Conservation (phyloP, 2,113 vertebrate species). For the Corythaixoides concolor region DNA sequence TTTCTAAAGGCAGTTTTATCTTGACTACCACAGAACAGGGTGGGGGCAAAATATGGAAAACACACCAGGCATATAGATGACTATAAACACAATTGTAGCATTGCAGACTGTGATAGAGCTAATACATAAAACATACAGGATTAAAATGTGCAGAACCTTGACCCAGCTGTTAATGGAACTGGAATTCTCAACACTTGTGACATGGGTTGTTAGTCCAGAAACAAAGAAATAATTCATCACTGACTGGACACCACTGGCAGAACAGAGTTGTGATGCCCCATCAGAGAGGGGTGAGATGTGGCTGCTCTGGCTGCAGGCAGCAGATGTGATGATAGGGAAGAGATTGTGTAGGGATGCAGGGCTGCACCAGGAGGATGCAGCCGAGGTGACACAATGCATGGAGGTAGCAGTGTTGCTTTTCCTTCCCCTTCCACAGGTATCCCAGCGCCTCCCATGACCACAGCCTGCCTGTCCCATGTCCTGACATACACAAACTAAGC, state of each 20-base stretch:
- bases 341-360: background rate
- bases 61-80: background rate
- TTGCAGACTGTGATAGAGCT: background rate
- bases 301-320: fast-evolving
- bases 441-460: background rate
- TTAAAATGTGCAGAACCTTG: background rate
- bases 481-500: background rate
- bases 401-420: background rate
- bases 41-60: background rate
- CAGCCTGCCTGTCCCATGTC: background rate
- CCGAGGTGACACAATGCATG: background rate
- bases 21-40: background rate
- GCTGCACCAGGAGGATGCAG: background rate
- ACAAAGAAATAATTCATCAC: constrained; percentile 16
- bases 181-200: background rate
- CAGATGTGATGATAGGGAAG: background rate
- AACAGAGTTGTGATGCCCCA: background rate
- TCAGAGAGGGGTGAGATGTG: background rate
- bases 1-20: background rate
- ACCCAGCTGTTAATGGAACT: background rate
- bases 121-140: constrained; percentile 16
- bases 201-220: background rate
- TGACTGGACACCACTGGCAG: background rate
- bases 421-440: background rate
- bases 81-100: background rate